Percentiles rank a stretch among this genome's conserved stretches.
Conservation (phyloP, 2,113 vertebrate species). For the Catagonus wagneri region DNA sequence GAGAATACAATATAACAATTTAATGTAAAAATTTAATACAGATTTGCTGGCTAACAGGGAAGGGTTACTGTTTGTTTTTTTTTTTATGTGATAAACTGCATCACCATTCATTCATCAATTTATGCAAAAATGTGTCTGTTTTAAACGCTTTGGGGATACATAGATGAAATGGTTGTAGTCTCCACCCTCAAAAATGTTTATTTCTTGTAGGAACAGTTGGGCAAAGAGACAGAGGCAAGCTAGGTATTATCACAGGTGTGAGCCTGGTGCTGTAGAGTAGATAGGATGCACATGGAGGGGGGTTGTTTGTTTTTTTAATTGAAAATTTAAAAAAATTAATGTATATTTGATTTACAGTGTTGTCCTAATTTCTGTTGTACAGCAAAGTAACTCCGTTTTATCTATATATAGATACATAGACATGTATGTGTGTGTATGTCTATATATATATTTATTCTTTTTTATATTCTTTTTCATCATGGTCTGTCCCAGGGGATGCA, state of each 20-base stretch:
- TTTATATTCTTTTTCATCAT: no score
- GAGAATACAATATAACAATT: neutral
- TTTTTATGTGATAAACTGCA: neutral
- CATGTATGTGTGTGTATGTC: no score
- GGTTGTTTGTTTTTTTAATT: no score
- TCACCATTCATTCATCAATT: neutral
- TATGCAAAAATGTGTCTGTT: neutral
- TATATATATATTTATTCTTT: no score
- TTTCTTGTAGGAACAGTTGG: neutral
- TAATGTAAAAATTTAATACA: neutral
- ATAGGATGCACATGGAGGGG: accelerated
- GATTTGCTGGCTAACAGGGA: neutral
- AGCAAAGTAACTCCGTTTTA: no score
- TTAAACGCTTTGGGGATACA: neutral
- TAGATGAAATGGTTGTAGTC: neutral
- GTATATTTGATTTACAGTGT: no score
- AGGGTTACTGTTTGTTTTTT: neutral
- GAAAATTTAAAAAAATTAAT: no score
- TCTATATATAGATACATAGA: no score
- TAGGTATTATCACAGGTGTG: neutral
- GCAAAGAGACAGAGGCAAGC: neutral
- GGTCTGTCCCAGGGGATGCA: no score
- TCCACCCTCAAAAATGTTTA: neutral
- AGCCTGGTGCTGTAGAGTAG: neutral
- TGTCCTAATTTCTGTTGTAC: no score